Base-by-base conservation (phyloP, 1,140 invertebrate species). In the Drosophila pallidifrons region DNA sequence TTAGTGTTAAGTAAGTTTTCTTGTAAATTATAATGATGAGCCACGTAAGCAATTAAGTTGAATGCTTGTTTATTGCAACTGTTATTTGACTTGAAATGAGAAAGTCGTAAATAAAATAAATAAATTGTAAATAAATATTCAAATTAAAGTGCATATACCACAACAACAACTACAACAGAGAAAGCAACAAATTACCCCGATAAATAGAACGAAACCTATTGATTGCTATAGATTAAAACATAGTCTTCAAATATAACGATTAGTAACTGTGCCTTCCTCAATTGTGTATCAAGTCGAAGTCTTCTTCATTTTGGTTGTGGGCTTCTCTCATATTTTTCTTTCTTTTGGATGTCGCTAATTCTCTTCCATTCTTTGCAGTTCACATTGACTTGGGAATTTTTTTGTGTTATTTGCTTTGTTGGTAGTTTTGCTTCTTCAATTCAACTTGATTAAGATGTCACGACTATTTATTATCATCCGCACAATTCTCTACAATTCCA, bases 21-120 rank as follows among this genome's bases (percentile, higher is more conserved):
- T 85, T 89, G 85, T 89, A 89, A 89, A 89, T 89, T 89, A 90
- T 89, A 81, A 81, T 88, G 69, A 82, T 82, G 85, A 88, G 83
- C 79, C 74, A 83, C 64, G 70, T 88, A 81, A 89, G 78, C 81
- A 89, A 89, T 77, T 89, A 85, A 89, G 85, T 89, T 89, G 75
- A 89, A 89, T 70, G 85, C 85, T 88, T 89, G 81, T 85, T 89
- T 89, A 89, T 89, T 85, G 85, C 85, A 85, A 81, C 85, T 89
- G 85, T 89, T 89, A 89, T 88, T 88, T 89, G 85, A 89, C 85
- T 89, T 79, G 82, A 66, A 59, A 60, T 54, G 63, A 60, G 51
- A 79, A 71, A 78, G 85, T 89, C 85, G 72, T 75, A 70, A 75
- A 74, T 87, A 80, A 85, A 87, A 88, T 87, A 87, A 87, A 79